Percentiles rank a stretch among this genome's conserved stretches.
Evolutionary conservation across 2,888 invertebrate species (phyloP).

Genomic region (Phymatocera aterrima): DNA sequence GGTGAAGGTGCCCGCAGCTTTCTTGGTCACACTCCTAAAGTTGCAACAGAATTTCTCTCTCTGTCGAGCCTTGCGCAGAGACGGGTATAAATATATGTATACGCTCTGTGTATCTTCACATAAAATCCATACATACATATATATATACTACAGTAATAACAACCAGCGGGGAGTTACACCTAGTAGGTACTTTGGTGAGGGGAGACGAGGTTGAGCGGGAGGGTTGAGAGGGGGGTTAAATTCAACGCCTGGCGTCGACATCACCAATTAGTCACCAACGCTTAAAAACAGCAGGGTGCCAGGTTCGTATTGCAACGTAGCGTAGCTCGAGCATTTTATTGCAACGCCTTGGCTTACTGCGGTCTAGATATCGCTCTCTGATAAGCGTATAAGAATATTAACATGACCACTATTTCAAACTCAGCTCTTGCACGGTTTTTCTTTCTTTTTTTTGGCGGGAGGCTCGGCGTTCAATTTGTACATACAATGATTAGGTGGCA

Average conservation of each 20-base stretch:
- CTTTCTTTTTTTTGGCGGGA: not conserved
- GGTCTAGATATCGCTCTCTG: conserved; percentile 18
- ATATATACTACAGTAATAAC: conserved; percentile 55
- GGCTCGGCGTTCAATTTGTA: not conserved
- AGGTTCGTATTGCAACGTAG: conserved; percentile 62
- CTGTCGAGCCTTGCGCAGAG: not conserved
- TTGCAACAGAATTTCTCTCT: not conserved
- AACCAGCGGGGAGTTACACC: conserved; percentile 56
- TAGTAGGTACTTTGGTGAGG: conserved; percentile 51
- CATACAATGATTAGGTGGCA: too few relatives aligned
- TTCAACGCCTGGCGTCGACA: conserved; percentile 74
- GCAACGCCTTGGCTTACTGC: conserved; percentile 45
- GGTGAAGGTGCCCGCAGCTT: not conserved
- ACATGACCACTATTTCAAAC: conserved; percentile 1
- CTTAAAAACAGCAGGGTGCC: conserved; percentile 72
- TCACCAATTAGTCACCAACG: conserved; percentile 74
- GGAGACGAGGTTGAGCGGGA: conserved; percentile 53
- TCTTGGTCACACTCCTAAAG: conserved; percentile 45
- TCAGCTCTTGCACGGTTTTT: not conserved
- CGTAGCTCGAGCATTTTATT: conserved; percentile 63
- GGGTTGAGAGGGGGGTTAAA: conserved; percentile 62
- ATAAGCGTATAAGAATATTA: not conserved
- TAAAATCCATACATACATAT: not conserved
- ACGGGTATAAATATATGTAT: conserved; percentile 13
- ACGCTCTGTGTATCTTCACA: conserved; percentile 11